Percentiles rank a stretch among this genome's conserved stretches.
Evolutionary conservation across 2,113 vertebrate species (phyloP).

Genomic region (Apus apus): DNA sequence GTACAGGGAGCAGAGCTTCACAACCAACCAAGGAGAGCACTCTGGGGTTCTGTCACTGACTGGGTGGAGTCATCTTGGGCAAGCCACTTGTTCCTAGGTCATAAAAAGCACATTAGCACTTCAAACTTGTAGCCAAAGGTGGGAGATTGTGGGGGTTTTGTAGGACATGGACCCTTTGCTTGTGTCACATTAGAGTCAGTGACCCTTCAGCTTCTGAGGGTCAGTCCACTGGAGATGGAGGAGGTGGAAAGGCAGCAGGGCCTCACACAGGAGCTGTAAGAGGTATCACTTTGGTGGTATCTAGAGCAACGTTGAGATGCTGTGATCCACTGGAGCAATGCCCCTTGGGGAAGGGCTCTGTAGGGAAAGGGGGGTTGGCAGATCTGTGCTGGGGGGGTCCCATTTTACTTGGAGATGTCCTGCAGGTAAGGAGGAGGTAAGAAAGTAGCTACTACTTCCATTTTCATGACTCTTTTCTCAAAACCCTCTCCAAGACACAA

Average conservation of each 20-base stretch:
- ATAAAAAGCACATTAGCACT: neutral
- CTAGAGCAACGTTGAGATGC: accelerated
- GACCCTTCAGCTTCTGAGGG: neutral
- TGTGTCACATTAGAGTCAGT: accelerated
- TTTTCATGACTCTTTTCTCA: neutral
- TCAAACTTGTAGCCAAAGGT: neutral
- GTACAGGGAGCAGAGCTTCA: neutral
- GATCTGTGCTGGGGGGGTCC: neutral
- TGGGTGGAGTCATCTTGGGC: neutral
- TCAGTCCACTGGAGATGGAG: neutral
- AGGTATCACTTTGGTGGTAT: neutral
- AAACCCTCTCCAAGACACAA: neutral
- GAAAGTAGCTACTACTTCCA: neutral
- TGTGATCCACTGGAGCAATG: accelerated
- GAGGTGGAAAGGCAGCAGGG: neutral
- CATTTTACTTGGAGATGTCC: neutral
- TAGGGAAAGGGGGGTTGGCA: neutral
- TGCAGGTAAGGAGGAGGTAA: neutral
- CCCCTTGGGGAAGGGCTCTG: neutral
- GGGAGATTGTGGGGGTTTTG: accelerated
- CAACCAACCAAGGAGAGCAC: accelerated
- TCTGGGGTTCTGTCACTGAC: neutral
- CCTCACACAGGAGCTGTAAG: neutral
- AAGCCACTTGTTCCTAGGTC: neutral
- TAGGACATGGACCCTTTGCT: neutral